phyloP scores from a whole-genome alignment of 2,113 vertebrate genomes.

The Cyprinus carpio region DNA sequence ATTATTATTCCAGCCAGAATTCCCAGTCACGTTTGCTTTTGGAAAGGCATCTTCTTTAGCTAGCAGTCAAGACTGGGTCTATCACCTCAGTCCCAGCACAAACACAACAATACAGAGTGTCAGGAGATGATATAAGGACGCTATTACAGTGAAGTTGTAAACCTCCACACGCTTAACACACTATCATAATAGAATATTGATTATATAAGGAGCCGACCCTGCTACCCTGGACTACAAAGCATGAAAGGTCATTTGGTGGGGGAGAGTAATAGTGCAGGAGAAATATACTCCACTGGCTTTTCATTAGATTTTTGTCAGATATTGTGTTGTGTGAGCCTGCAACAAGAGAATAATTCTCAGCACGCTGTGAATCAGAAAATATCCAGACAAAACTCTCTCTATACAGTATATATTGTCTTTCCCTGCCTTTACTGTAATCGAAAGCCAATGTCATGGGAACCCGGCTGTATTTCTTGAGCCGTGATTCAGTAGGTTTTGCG shows the following conservation, averaged over 20 bases:
- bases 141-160: constrained; percentile 83
- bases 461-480: constrained; percentile 24
- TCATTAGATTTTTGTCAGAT: constrained; percentile 43
- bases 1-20: not conserved
- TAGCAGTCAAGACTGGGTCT: constrained; percentile 41
- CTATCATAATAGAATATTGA: constrained; percentile 97
- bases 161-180: constrained; percentile 80
- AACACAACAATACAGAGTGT: constrained; percentile 64
- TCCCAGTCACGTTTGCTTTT: not conserved
- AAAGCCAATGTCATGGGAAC: constrained; percentile 47
- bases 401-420: not conserved
- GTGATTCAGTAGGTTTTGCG: constrained; percentile 45
- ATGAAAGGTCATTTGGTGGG: constrained; percentile 87
- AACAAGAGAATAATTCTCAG: constrained; percentile 42
- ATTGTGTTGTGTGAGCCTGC: constrained; percentile 33
- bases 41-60: constrained; percentile 38
- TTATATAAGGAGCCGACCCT: constrained; percentile 84
- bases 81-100: constrained; percentile 45
- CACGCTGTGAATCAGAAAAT: constrained; percentile 26
- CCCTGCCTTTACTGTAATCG: constrained; percentile 34
- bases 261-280: constrained; percentile 59
- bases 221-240: constrained; percentile 83
- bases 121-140: constrained; percentile 80
- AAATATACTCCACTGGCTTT: constrained; percentile 45
- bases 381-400: constrained; percentile 11